A percentile compares a stretch with the other conserved stretches of the same genome.
These are phyloP conservation scores for Epinephelus moara DNA, from an alignment of 2,113 vertebrate species.

Conservation along the genomic window DNA sequence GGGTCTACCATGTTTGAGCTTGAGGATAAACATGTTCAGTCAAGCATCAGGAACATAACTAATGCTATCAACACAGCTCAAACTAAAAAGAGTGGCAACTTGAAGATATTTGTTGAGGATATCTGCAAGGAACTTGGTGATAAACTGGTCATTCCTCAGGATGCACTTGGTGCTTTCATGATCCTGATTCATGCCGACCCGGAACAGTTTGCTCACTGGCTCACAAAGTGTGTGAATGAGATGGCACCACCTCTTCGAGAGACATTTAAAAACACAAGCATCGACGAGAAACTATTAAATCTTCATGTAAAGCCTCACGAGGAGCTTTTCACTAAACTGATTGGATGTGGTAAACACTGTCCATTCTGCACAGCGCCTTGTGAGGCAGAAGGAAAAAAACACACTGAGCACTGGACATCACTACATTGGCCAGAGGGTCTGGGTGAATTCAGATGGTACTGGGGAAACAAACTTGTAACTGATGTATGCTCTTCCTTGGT, in stretches of 20 bases:
- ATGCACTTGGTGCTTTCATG: slow-evolving; percentile 66
- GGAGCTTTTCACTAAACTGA: slow-evolving; percentile 71
- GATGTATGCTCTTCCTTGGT: slow-evolving; percentile 60
- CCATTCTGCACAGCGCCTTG: slow-evolving; percentile 81
- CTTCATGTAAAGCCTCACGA: slow-evolving; percentile 67
- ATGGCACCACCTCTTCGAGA: slow-evolving; percentile 33
- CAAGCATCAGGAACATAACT: slow-evolving; percentile 42
- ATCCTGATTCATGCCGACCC: slow-evolving; percentile 48
- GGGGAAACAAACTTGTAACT: fast-evolving
- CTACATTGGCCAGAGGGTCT: slow-evolving; percentile 71
- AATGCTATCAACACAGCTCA: slow-evolving; percentile 47
- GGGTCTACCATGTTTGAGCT: background rate
- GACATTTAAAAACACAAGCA: background rate
- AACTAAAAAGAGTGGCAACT: slow-evolving; percentile 26
- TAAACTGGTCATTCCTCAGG: slow-evolving; percentile 66
- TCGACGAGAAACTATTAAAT: slow-evolving; percentile 7
- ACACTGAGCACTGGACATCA: slow-evolving; percentile 68
- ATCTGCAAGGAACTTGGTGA: slow-evolving; percentile 65
- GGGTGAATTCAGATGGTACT: fast-evolving
- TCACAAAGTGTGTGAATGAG: slow-evolving; percentile 47
- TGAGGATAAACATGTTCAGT: slow-evolving; percentile 35
- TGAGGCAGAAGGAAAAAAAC: slow-evolving; percentile 71
- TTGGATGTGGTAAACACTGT: slow-evolving; percentile 84
- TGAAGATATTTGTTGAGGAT: slow-evolving; percentile 55
- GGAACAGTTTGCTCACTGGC: slow-evolving; percentile 64